Evolutionary conservation across 30 jellyfish, hydroid and myxozoan species (phyloP).

Genomic region (Hydra vulgaris): DNA sequence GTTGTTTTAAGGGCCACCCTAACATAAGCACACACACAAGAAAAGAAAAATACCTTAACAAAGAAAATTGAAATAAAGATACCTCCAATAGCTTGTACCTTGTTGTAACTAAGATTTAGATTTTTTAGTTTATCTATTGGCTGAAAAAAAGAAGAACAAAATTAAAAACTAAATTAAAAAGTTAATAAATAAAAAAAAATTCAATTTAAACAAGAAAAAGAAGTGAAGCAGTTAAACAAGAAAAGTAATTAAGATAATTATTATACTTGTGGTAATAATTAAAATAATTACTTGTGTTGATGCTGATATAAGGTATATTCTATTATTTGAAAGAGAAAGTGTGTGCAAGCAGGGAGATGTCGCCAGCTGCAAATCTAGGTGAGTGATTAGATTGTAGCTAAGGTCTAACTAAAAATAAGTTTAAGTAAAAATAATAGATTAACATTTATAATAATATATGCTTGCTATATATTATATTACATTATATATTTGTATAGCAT

Average conservation of each 20-base stretch:
- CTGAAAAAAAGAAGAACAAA: conserved; percentile 20
- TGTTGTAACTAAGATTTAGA: conserved; percentile 55
- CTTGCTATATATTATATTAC: no score
- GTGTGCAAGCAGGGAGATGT: conserved; percentile 62
- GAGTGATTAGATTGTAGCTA: conserved; percentile 67
- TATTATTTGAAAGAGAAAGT: conserved; percentile 56
- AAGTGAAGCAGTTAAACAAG: neutral
- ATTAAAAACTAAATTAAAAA: neutral
- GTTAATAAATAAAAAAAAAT: no score
- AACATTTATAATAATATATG: neutral
- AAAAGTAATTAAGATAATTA: no score
- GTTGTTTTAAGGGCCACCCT: no score
- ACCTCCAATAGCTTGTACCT: conserved; percentile 79
- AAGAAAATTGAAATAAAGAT: neutral
- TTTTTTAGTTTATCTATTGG: conserved; percentile 40
- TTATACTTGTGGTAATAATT: no score
- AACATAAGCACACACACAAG: no score
- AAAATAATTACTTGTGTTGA: conserved; percentile 83
- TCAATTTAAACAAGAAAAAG: neutral
- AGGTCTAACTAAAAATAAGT: conserved; percentile 61
- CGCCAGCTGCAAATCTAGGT: conserved; percentile 58
- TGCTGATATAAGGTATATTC: conserved; percentile 65
- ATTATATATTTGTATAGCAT: no score
- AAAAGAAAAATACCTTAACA: neutral
- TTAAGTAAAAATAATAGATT: neutral